These are phyloP conservation scores for Epinephelus cyanopodus DNA, from an alignment of 2,113 vertebrate species.

Conservation along the genomic window DNA sequence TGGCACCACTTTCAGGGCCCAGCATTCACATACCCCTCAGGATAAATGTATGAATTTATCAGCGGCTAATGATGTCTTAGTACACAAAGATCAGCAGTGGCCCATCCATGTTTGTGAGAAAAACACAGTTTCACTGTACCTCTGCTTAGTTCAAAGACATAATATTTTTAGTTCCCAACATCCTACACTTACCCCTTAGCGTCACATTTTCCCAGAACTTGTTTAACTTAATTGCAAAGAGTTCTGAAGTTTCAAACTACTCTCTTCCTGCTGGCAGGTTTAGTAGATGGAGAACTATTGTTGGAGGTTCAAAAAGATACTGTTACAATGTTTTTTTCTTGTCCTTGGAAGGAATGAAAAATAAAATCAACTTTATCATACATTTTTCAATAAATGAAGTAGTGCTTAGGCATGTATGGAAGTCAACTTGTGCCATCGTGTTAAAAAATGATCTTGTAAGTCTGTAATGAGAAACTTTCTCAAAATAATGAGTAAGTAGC, in stretches of 20 bases:
- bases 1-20: not conserved
- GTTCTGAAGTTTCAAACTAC: conserved; percentile 11
- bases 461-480: too few relatives aligned
- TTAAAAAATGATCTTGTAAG: too few relatives aligned
- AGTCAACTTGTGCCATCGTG: too few relatives aligned
- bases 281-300: conserved; percentile 13
- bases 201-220: not conserved
- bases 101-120: not conserved
- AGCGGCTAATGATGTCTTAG: conserved; percentile 17
- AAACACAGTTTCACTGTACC: not conserved
- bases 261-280: conserved; percentile 6
- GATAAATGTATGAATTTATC: conserved; percentile 2
- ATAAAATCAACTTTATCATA: too few relatives aligned
- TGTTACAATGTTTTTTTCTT: not conserved
- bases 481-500: too few relatives aligned
- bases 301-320: not conserved
- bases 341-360: not conserved
- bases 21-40: not conserved
- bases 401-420: too few relatives aligned
- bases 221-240: not conserved
- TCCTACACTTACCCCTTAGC: not conserved
- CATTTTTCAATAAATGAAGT: too few relatives aligned
- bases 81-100: conserved; percentile 19
- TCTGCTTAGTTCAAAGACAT: not conserved
- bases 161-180: not conserved